A percentile compares a stretch with the other conserved stretches of the same genome.
Evolutionary conservation across 2,888 invertebrate genomes (phyloP).

Genomic region (Minunthozetes semirufus): DNA sequence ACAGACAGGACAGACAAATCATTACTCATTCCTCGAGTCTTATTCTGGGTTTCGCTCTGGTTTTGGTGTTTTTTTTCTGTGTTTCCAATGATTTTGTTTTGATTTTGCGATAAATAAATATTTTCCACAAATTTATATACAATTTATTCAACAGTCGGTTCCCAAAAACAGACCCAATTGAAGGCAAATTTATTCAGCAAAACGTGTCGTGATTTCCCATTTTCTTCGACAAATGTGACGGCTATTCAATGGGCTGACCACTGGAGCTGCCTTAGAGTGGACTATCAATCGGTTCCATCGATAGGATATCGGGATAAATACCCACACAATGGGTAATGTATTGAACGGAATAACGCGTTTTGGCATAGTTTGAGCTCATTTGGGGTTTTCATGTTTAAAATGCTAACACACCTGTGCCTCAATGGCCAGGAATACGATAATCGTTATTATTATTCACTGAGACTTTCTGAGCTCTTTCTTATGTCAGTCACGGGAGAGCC

Average conservation of each 20-base stretch:
- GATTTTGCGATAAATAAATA: no score
- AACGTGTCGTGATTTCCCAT: no score
- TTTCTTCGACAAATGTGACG: not conserved
- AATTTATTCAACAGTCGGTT: no score
- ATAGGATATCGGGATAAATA: not conserved
- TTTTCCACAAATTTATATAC: no score
- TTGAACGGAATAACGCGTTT: not conserved
- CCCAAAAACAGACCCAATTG: no score
- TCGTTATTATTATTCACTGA: not conserved
- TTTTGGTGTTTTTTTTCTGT: no score
- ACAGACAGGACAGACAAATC: slow-evolving; percentile 1
- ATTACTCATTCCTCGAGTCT: not conserved
- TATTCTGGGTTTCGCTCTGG: no score
- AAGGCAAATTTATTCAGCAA: no score
- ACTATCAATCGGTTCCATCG: not conserved
- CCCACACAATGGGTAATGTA: not conserved
- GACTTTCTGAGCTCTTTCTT: not conserved
- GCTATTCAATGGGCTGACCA: not conserved
- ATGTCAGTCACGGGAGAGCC: not conserved
- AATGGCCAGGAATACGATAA: not conserved
- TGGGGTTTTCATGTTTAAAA: slow-evolving; percentile 16
- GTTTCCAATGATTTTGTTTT: no score
- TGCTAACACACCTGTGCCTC: slow-evolving; percentile 24
- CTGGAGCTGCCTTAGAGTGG: not conserved
- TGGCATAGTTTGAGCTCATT: slow-evolving; percentile 27